A percentile compares a stretch with the other conserved stretches of the same genome.
Conservation (phyloP, 2,888 invertebrate genomes). For the Campoplex nolae region DNA sequence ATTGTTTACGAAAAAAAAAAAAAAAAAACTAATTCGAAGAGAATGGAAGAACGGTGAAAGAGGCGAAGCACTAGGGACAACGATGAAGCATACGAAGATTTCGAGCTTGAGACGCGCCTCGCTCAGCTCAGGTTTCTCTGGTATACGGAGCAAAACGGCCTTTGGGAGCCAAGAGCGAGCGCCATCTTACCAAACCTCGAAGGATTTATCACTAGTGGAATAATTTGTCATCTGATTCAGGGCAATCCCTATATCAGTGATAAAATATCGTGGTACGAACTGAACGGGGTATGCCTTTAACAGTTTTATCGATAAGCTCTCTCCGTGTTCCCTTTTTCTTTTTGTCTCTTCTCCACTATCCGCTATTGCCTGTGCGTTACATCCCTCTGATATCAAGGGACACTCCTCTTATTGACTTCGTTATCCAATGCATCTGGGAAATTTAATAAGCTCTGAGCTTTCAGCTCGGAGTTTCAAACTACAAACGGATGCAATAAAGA, state of each 20-base stretch:
- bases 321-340: background rate
- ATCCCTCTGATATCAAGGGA: conserved; percentile 26
- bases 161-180: conserved; percentile 41
- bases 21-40: background rate
- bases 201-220: conserved; percentile 52
- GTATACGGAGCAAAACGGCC: conserved; percentile 25
- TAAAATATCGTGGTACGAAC: conserved; percentile 18
- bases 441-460: conserved; percentile 23
- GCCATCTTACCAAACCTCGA: conserved; percentile 18
- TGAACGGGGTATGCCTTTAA: conserved; percentile 14
- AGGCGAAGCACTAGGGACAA: conserved; percentile 17
- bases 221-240: conserved; percentile 60
- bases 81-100: conserved; percentile 10
- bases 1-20: background rate
- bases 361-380: conserved; percentile 4
- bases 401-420: conserved; percentile 32
- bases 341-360: background rate
- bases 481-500: conserved; percentile 8
- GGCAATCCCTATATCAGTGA: conserved; percentile 15
- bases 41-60: conserved; percentile 26
- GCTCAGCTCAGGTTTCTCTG: conserved; percentile 41
- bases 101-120: conserved; percentile 40
- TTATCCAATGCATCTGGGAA: conserved; percentile 24
- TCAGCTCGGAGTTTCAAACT: background rate
- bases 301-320: conserved; percentile 42